Conservation (phyloP, 2,797 vertebrate species). For the Pangasius krempfi region DNA sequence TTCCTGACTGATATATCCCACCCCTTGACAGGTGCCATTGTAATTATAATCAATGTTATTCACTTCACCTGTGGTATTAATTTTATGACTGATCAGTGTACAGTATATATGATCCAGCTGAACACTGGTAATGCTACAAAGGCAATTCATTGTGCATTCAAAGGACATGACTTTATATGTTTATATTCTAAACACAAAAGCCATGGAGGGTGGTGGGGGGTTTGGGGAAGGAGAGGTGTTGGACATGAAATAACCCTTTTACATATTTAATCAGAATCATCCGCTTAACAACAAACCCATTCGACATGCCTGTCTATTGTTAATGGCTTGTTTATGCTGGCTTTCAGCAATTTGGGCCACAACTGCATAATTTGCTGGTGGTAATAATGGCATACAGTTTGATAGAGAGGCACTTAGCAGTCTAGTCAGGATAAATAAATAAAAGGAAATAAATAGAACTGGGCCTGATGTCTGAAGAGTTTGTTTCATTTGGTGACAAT, state of each 20-base stretch:
- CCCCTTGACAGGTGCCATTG: no score
- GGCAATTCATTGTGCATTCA: not conserved
- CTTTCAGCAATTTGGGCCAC: constrained; percentile 56
- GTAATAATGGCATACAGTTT: constrained; percentile 55
- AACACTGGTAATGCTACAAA: not conserved
- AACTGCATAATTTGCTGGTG: constrained; percentile 54
- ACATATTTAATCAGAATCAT: constrained; percentile 54
- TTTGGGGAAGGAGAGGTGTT: not conserved
- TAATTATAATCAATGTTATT: no score
- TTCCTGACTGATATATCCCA: no score
- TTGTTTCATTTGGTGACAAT: constrained; percentile 40
- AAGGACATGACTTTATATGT: not conserved
- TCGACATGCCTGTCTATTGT: constrained; percentile 37
- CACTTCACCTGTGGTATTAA: no score
- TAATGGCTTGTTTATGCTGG: constrained; percentile 62
- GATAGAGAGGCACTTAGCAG: constrained; percentile 58
- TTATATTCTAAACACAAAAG: not conserved
- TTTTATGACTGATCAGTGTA: no score
- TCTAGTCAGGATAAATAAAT: constrained; percentile 54
- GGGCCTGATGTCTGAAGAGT: constrained; percentile 33
- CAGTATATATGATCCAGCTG: not conserved
- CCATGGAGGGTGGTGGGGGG: not conserved
- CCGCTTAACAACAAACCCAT: constrained; percentile 37
- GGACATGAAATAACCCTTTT: constrained; percentile 10
- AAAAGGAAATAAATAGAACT: constrained; percentile 52